Evolutionary conservation across 1,140 invertebrate genomes (phyloP), one percentile per base, ranked within the genome.

Genomic region (Eueides isabella): DNA sequence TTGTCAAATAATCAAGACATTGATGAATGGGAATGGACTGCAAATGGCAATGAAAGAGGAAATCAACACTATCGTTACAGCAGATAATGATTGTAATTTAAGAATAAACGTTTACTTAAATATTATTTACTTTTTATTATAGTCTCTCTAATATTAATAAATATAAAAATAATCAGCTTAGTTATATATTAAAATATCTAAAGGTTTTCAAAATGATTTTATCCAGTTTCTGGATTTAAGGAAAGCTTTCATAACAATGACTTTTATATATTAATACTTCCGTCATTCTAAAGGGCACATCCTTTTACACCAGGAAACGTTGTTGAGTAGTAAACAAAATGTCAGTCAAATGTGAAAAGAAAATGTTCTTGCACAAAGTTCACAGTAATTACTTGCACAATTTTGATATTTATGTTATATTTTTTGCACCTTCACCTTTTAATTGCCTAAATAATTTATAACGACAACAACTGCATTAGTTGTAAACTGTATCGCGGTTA

Each of bases 1-100:
- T 80, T 82, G 71, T 85, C 81, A 28, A 81, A 86, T 64, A 83
- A 91, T 26, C 80, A 84, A n/a, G 88, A 93, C 67, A 68, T 92
- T 12, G 87, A 93, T 44, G 93, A 92, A 67, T 94, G 93, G 93
- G 93, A 94, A 70, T 93, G 89, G 88, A 92, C 92, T 11, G 82
- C 81, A 16, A 88, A 89, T 65, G 82, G 80, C 23, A 78, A 84
- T 44, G 81, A 80, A 63, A 84, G 79, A 31, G 91, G 87, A 67
- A 85, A 86, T 88, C 86, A 91, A 85, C 78, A 87, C 77, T 87
- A 86, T 75, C 87, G 89, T 67, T 90, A 87, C 72, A 82, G 77
- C 70, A 91, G 89, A 87, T 90, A 91, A 80, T 76, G 71, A 78
- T 78, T 63, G 68, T 72, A 55, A 71, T 65, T 66, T 78, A 79